Percentiles rank a stretch among this genome's conserved stretches.
Conservation (phyloP, 1,140 invertebrate genomes). For the Leptestheria dahalacensis region DNA sequence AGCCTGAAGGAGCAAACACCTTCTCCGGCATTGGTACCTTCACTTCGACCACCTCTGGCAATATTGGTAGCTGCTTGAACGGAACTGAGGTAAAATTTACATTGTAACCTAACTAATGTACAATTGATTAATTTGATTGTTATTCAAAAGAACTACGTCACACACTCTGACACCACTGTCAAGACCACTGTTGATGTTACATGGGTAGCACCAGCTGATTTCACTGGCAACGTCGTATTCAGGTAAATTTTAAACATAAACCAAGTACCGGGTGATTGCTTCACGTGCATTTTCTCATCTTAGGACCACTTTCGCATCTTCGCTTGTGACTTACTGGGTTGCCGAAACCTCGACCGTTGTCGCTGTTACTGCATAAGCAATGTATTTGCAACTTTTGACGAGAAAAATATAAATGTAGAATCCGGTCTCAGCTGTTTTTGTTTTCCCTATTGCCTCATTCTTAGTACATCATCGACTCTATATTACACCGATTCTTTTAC, state of each 20-base stretch:
- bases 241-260: neutral
- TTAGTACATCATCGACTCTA: too few relatives aligned
- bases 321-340: neutral
- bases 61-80: neutral
- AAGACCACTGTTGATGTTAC: neutral
- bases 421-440: too few relatives aligned
- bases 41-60: neutral
- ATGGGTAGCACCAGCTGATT: neutral
- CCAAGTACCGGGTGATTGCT: neutral
- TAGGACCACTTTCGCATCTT: neutral
- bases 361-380: neutral
- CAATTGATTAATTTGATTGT: neutral
- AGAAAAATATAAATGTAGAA: too few relatives aligned
- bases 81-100: neutral
- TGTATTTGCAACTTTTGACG: neutral
- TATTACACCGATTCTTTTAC: too few relatives aligned
- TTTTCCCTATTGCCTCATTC: too few relatives aligned
- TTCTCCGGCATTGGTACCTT: neutral
- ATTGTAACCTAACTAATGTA: neutral
- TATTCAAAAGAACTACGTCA: neutral
- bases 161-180: neutral
- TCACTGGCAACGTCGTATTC: neutral
- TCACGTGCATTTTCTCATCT: neutral
- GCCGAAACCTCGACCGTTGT: neutral
- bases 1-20: neutral